phyloP scores from a whole-genome alignment of 2,113 vertebrate species.

The Centropus bengalensis region DNA sequence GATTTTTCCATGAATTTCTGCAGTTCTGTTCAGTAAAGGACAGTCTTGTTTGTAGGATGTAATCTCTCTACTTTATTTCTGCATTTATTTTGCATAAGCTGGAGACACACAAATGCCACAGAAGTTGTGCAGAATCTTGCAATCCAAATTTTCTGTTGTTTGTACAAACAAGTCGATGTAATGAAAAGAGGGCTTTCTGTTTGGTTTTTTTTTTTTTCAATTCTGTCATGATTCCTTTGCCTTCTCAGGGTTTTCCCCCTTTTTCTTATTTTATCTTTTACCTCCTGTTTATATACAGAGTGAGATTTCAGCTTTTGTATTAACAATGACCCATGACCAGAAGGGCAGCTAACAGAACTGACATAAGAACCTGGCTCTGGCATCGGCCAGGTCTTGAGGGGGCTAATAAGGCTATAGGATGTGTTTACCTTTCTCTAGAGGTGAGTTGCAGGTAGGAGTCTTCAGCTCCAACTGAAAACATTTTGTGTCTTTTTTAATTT shows the following conservation, averaged over 20 bases:
- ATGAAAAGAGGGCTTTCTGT: too few species aligned
- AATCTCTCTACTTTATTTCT: background rate
- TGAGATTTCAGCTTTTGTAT: conserved; percentile 2
- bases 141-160: background rate
- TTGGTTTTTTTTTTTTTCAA: background rate
- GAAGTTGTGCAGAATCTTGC: background rate
- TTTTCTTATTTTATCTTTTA: background rate
- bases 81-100: background rate
- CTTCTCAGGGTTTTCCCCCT: background rate
- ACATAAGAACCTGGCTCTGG: background rate
- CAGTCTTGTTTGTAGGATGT: background rate
- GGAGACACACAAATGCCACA: background rate
- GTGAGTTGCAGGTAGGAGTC: background rate
- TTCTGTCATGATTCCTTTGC: background rate
- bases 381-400: conserved; percentile 5
- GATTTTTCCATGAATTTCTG: background rate
- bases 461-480: background rate
- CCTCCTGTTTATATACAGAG: background rate
- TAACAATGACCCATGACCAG: background rate
- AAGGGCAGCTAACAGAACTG: background rate
- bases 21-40: background rate
- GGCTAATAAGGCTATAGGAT: background rate
- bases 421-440: background rate
- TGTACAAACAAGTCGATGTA: background rate
- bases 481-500: background rate